phyloP scores from a whole-genome alignment of 2,888 invertebrate species.

The Acrobasis consociella region DNA sequence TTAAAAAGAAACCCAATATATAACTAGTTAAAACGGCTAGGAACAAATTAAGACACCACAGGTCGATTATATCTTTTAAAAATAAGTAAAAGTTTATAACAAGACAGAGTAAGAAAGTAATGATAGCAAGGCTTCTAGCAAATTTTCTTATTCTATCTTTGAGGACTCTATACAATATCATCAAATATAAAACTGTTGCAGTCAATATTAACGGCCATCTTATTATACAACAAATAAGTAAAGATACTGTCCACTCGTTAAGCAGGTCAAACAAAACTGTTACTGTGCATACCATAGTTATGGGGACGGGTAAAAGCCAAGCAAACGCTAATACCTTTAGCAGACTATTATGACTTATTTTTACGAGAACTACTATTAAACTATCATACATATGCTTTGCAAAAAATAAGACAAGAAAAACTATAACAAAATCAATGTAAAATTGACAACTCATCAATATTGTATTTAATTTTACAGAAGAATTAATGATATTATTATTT shows the following conservation, averaged over 20 bases:
- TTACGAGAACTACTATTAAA: conserved; percentile 66
- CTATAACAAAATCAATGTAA: conserved; percentile 69
- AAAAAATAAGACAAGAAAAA: conserved; percentile 65
- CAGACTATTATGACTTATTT: conserved; percentile 58
- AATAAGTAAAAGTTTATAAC: conserved; percentile 66
- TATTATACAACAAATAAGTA: conserved; percentile 59
- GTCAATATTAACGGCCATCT: conserved; percentile 68
- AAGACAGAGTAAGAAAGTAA: conserved; percentile 68
- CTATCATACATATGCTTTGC: conserved; percentile 75
- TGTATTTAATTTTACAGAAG: conserved; percentile 31
- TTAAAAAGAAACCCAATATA: conserved; percentile 59
- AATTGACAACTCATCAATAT: conserved; percentile 50
- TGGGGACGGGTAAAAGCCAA: conserved; percentile 64
- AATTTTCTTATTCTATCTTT: conserved; percentile 65
- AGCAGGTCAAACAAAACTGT: conserved; percentile 43
- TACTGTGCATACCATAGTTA: conserved; percentile 48
- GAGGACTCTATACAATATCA: conserved; percentile 57
- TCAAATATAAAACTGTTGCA: conserved; percentile 59
- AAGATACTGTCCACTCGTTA: conserved; percentile 49
- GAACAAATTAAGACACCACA: conserved; percentile 58
- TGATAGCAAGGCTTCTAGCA: conserved; percentile 61
- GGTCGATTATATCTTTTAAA: conserved; percentile 59
- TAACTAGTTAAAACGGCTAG: conserved; percentile 52
- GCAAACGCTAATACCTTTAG: conserved; percentile 55
- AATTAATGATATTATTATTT: conserved; percentile 36